phyloP scores from a whole-genome alignment of 2,888 invertebrate genomes.

The Timandra comae region DNA sequence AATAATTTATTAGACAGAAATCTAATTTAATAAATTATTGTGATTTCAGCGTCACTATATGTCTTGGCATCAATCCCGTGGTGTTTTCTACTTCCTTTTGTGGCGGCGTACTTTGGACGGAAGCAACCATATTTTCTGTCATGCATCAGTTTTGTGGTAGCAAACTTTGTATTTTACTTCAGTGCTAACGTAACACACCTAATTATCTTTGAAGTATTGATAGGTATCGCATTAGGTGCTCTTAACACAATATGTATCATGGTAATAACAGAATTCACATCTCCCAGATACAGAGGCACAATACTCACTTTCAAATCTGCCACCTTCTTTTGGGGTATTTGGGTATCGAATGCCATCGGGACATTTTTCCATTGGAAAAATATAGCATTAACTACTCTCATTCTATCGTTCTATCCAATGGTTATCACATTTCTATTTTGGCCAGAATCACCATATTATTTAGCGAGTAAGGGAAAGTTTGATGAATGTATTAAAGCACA shows the following conservation, averaged over 20 bases:
- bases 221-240: slow-evolving; percentile 27
- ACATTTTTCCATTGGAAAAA: too few relatives aligned
- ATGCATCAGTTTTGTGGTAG: slow-evolving; percentile 13
- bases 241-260: slow-evolving; percentile 19
- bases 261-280: slow-evolving; percentile 31
- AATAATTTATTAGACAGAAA: too few relatives aligned
- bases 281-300: slow-evolving; percentile 30
- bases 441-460: slow-evolving; percentile 41
- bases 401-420: slow-evolving; percentile 22
- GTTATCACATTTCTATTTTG: slow-evolving; percentile 18
- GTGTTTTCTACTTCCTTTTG: slow-evolving; percentile 21
- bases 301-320: slow-evolving; percentile 31
- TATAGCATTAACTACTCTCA: too few relatives aligned
- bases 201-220: slow-evolving; percentile 24
- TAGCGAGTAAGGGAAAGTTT: slow-evolving; percentile 34
- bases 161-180: slow-evolving; percentile 22
- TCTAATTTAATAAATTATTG: too few relatives aligned
- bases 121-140: slow-evolving; percentile 21
- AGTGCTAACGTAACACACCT: slow-evolving; percentile 25
- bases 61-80: slow-evolving; percentile 29
- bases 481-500: slow-evolving; percentile 33
- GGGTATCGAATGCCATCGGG: too few relatives aligned
- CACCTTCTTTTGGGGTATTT: too few relatives aligned
- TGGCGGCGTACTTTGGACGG: slow-evolving; percentile 23
- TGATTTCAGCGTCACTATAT: too few relatives aligned